Percentiles rank a stretch among this genome's conserved stretches.
Evolutionary conservation across 2,113 vertebrate species (phyloP).

Genomic region (Cairina moschata): DNA sequence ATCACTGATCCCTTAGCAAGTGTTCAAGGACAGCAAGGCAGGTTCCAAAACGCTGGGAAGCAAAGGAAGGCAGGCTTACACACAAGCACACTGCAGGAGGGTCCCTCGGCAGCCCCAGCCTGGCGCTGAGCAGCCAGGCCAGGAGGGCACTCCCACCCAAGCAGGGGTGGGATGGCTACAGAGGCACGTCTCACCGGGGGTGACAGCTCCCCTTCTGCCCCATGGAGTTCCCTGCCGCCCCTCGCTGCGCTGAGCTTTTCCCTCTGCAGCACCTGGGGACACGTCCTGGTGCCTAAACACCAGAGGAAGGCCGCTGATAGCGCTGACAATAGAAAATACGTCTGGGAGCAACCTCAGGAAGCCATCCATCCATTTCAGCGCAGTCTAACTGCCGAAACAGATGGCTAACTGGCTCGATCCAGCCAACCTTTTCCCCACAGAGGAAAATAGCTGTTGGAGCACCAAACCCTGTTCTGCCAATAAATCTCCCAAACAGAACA

Average conservation of each 20-base stretch:
- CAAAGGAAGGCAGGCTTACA: neutral
- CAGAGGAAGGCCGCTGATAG: neutral
- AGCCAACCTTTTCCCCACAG: neutral
- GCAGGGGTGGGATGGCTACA: no score
- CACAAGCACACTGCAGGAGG: neutral
- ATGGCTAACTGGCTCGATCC: neutral
- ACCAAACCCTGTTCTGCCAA: neutral
- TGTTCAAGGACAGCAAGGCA: neutral
- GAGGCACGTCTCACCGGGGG: neutral
- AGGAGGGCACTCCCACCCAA: neutral
- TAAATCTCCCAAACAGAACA: neutral
- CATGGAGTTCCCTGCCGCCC: neutral
- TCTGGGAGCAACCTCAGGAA: neutral
- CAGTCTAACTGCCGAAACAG: neutral
- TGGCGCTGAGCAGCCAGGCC: rapidly evolving
- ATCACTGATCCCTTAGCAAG: neutral
- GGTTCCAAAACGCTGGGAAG: neutral
- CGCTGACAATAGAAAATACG: rapidly evolving
- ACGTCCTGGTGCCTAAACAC: neutral
- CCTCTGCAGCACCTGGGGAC: rapidly evolving
- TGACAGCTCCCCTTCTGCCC: neutral
- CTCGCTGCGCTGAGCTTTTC: neutral
- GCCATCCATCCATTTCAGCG: neutral
- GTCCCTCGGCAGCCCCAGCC: neutral
- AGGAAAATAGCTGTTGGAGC: neutral